Evolutionary conservation across 2,797 vertebrate species (phyloP).

Genomic region (Carduelis carduelis): DNA sequence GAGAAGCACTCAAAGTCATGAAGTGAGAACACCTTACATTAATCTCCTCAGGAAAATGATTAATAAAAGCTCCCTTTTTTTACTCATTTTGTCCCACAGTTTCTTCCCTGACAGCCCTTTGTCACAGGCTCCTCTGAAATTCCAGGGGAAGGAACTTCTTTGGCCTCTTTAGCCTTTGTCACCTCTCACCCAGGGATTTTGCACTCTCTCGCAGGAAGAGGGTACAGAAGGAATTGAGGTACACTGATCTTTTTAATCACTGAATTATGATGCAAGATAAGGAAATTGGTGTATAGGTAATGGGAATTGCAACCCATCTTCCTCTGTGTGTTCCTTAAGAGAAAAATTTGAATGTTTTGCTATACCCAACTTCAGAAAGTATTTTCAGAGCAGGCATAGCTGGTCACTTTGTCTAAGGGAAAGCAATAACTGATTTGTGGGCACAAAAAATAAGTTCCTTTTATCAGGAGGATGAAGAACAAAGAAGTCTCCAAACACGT

Average conservation of each 20-base stretch:
- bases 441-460: accelerated
- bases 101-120: background rate
- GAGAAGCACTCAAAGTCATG: background rate
- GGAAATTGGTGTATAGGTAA: accelerated
- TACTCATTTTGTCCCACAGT: accelerated
- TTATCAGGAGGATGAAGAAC: background rate
- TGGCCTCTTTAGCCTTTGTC: background rate
- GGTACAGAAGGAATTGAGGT: background rate
- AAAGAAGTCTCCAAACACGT: background rate
- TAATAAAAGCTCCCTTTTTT: background rate
- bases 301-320: background rate
- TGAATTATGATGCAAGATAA: background rate
- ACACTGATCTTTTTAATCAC: background rate
- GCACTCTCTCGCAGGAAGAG: background rate
- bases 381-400: background rate
- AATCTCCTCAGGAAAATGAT: background rate
- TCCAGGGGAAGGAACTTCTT: background rate
- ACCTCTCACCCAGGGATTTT: accelerated
- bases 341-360: background rate
- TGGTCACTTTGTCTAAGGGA: background rate
- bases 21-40: accelerated
- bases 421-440: background rate
- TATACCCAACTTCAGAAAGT: background rate
- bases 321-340: background rate
- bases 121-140: background rate